A percentile compares a stretch with the other conserved stretches of the same genome.
Conservation (phyloP, 2,113 vertebrate genomes). For the Lichenostomus cassidix region DNA sequence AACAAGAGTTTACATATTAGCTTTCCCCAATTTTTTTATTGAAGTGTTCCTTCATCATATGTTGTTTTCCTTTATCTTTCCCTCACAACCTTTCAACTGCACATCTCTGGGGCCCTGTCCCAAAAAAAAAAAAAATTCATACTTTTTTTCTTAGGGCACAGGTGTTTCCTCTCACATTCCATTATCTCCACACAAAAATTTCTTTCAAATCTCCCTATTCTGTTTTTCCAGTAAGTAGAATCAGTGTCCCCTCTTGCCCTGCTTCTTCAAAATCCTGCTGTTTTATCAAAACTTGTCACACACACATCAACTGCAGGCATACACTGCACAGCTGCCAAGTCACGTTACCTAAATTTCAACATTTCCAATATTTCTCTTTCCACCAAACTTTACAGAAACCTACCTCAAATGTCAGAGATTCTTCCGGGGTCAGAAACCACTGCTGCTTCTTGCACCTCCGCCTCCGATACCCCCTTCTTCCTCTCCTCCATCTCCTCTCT, state of each 20-base stretch:
- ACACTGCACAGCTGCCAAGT: neutral
- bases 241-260: neutral
- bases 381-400: neutral
- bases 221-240: neutral
- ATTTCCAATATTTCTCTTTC: neutral
- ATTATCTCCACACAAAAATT: neutral
- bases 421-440: fast-evolving
- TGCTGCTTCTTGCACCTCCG: fast-evolving
- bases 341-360: neutral
- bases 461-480: fast-evolving
- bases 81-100: neutral
- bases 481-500: fast-evolving
- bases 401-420: fast-evolving
- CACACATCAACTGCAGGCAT: neutral
- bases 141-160: neutral
- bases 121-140: neutral
- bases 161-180: neutral
- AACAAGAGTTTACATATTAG: neutral
- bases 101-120: no score
- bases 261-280: neutral
- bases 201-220: neutral
- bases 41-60: neutral
- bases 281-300: neutral
- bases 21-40: neutral
- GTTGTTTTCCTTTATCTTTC: neutral